Conservation (phyloP, 2,113 vertebrate genomes). For the Myocastor coypus region DNA sequence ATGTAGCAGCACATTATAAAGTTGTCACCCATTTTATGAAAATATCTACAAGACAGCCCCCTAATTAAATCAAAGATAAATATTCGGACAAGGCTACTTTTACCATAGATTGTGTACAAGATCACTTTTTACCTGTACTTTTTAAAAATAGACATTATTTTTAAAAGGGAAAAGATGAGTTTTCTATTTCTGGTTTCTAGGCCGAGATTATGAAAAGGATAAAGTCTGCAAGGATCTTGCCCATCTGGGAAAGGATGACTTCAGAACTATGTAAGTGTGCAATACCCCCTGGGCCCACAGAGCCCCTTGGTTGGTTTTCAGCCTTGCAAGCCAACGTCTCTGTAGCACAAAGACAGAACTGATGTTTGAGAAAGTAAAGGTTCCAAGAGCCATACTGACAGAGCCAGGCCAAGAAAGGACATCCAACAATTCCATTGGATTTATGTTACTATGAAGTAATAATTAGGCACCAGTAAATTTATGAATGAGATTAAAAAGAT, state of each 20-base stretch:
- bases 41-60: neutral
- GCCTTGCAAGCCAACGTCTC: neutral
- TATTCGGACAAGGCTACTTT: neutral
- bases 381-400: rapidly evolving
- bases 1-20: neutral
- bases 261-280: constrained; percentile 86
- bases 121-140: neutral
- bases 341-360: neutral
- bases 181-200: constrained; percentile 77
- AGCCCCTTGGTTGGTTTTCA: neutral
- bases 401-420: neutral
- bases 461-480: neutral
- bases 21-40: neutral
- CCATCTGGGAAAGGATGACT: constrained; percentile 85
- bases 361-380: neutral
- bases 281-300: rapidly evolving
- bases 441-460: neutral
- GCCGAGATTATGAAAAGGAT: constrained; percentile 85
- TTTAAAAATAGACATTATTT: neutral
- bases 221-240: constrained; percentile 87
- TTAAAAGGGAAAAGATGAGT: neutral
- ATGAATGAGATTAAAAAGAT: neutral
- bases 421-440: neutral
- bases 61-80: neutral
- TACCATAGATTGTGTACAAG: neutral